Base-by-base conservation (phyloP, 2,797 vertebrate species). In the Siniperca undulata region DNA sequence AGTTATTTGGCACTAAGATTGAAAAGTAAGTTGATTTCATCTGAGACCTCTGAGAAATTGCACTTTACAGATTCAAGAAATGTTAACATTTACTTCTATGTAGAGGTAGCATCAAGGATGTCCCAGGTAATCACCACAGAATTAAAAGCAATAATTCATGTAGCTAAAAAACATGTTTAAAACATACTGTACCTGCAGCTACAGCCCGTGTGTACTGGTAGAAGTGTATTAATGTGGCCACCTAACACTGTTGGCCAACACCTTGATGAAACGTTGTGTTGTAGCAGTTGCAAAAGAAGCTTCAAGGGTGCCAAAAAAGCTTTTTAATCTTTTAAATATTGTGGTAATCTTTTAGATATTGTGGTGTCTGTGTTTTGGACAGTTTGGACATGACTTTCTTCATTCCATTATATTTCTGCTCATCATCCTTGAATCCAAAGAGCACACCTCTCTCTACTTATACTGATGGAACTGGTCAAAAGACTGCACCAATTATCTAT, bases 241-340 rank as follows among this genome's bases (percentile, higher is more conserved):
- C 27, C 9, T 6, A 48, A 72, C 42, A 30, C 24, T 16, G 2
- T n/a, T n/a, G 27, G 20, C 71, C 38, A 8, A 34, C 44, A 60
- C 36, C 50, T 10, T 34, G 44, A 40, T 55, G 48, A 40, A 62
- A 42, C 8, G 22, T 5, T 27, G 11, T 38, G 4, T 19, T 58
- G 16, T 9, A 42, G 36, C 34, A 46, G 42, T 52, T 68, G 48
- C 42, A 76, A 17, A 11, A 53, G 12, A 19, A 42, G 58, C 64
- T 78, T 77, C 14, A 71, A 74, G 61, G 13, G 6, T 46, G 42
- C 53, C 44, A 73, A 72, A 78, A 77, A 40, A 68, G 27, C 24
- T 74, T 81, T 72, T 53, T 5, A 30, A 48, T 62, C 36, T 38
- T 76, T 30, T 30, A 30, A 30, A 30, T 30, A 30, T 30, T 30